These are phyloP conservation scores for Neotoxoptera formosana DNA, from an alignment of 1,140 invertebrate genomes.

Conservation along the genomic window DNA sequence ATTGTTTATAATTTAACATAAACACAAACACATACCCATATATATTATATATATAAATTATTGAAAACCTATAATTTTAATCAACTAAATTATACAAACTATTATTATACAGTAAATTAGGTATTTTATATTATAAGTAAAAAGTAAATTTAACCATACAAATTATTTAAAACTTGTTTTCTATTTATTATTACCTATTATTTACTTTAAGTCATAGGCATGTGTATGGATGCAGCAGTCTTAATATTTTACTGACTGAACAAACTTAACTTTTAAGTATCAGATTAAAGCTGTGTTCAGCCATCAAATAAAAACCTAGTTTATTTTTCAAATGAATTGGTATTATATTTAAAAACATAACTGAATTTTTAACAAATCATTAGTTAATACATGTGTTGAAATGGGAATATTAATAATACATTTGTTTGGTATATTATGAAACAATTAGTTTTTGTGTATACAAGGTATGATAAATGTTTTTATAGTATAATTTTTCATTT, in stretches of 20 bases:
- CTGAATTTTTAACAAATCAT: not conserved
- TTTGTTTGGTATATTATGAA: not conserved
- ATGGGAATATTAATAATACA: not conserved
- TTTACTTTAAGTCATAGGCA: not conserved
- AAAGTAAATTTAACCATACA: not conserved
- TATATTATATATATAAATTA: not conserved
- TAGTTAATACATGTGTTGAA: not conserved
- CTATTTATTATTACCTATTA: not conserved
- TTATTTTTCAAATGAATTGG: not conserved
- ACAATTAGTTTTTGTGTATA: not conserved
- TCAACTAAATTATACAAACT: not conserved
- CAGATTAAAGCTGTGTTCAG: not conserved
- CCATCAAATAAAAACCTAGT: not conserved
- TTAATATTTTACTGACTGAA: not conserved
- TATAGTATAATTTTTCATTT: not conserved
- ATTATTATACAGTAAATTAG: slow-evolving; percentile 1
- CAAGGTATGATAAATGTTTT: not conserved
- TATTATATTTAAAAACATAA: not conserved
- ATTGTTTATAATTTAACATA: not conserved
- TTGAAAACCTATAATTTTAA: not conserved
- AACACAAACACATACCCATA: not conserved
- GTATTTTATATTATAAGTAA: not conserved
- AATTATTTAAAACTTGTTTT: not conserved
- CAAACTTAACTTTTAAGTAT: not conserved
- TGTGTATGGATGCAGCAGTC: no score